phyloP scores from a whole-genome alignment of 2,113 vertebrate genomes.

The Zosterops japonicus region DNA sequence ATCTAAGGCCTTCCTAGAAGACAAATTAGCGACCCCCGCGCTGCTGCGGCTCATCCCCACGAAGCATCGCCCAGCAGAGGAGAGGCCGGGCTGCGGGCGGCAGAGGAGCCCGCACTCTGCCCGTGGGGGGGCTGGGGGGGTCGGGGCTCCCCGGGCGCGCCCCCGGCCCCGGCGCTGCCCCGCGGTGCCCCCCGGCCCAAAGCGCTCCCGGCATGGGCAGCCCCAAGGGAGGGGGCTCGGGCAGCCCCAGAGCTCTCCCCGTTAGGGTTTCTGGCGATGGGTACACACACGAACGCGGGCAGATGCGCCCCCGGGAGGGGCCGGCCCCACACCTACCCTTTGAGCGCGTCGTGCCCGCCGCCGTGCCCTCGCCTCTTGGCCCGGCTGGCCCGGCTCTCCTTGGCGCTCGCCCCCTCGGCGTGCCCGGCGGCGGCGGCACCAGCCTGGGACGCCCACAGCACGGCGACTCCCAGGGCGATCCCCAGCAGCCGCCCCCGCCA shows the following conservation, averaged over 20 bases:
- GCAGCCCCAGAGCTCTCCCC: not conserved
- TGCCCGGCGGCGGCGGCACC: conserved; percentile 70
- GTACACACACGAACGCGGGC: not conserved
- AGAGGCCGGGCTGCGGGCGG: not conserved
- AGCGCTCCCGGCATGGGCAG: not conserved
- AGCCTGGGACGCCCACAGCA: conserved; percentile 76
- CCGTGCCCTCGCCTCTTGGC: conserved; percentile 88
- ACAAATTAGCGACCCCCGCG: not conserved
- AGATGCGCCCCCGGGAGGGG: not conserved
- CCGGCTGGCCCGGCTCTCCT: conserved; percentile 84
- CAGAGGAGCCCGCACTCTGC: not conserved
- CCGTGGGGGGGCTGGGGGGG: no score
- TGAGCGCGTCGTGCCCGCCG: conserved; percentile 86
- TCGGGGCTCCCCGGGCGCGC: not conserved
- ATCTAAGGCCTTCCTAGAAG: not conserved
- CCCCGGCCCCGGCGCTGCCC: not conserved
- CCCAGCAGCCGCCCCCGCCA: conserved; percentile 79
- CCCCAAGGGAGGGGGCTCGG: not conserved
- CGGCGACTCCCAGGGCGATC: conserved; percentile 80
- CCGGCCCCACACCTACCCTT: conserved; percentile 81
- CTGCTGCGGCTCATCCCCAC: not conserved
- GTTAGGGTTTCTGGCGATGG: accelerated
- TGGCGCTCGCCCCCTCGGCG: conserved; percentile 69
- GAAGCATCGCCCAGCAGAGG: not conserved
- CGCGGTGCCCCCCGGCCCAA: not conserved